phyloP scores from a whole-genome alignment of 1,140 invertebrate species.

The Ditylenchus dipsaci region DNA sequence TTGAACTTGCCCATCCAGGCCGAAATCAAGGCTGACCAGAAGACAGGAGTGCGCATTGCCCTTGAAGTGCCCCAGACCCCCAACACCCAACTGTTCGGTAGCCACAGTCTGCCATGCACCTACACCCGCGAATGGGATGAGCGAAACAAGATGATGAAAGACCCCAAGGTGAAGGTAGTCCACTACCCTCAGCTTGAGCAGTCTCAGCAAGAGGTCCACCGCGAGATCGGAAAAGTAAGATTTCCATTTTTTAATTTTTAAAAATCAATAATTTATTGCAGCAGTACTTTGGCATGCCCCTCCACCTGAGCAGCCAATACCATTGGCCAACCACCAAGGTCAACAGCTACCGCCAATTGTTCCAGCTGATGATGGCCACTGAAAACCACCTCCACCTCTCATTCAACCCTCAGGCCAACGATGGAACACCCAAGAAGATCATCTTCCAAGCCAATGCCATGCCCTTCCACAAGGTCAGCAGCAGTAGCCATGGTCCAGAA shows the following conservation, averaged over 20 bases:
- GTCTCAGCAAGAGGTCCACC: neutral
- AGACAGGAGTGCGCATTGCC: neutral
- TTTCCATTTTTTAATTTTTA: no score
- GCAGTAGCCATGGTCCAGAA: neutral
- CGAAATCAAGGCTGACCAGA: neutral
- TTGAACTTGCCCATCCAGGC: neutral
- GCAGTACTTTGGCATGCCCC: neutral
- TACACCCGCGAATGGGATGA: neutral
- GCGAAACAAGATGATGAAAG: neutral
- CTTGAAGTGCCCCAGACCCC: neutral
- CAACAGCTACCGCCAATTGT: conserved; percentile 14
- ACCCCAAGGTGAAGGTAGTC: neutral
- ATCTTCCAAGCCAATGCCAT: conserved; percentile 8
- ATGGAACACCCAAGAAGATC: conserved; percentile 24
- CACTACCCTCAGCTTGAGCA: neutral
- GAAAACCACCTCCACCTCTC: conserved; percentile 35
- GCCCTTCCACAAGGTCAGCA: conserved; percentile 25
- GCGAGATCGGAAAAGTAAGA: neutral
- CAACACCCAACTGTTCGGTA: neutral
- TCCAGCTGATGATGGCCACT: conserved; percentile 33
- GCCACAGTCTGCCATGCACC: neutral
- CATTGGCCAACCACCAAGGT: neutral
- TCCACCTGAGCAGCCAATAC: neutral
- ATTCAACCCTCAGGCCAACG: conserved; percentile 20
- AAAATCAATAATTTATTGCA: no score